Conservation (phyloP, 2,797 vertebrate species). For the Salmo trutta region DNA sequence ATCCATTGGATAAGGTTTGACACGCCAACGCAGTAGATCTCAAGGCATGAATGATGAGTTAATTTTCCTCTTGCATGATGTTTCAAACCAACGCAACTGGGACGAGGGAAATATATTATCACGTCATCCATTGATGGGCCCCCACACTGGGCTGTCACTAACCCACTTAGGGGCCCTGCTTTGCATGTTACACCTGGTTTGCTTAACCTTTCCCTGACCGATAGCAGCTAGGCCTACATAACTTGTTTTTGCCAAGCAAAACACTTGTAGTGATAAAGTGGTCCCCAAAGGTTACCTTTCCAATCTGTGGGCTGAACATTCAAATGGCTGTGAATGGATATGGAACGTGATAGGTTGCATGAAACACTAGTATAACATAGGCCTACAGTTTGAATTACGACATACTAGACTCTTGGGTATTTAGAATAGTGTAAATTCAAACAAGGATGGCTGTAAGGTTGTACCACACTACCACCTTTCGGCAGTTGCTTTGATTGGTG, state of each 20-base stretch:
- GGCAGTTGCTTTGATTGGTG: neutral
- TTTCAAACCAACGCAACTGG: too few species aligned
- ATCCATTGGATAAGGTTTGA: neutral
- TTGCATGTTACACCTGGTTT: constrained; percentile 39
- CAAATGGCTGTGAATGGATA: neutral
- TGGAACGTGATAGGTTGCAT: neutral
- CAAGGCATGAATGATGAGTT: neutral
- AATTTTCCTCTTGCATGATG: neutral
- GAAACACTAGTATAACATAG: neutral
- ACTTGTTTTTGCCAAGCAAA: constrained; percentile 24
- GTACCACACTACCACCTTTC: too few species aligned
- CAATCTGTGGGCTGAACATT: neutral
- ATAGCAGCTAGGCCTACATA: constrained; percentile 4
- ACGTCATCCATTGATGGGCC: neutral
- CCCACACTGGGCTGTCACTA: neutral
- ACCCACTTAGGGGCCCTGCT: constrained; percentile 2
- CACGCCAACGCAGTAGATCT: neutral
- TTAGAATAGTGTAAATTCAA: neutral
- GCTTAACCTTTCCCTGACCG: constrained; percentile 39
- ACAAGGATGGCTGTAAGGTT: too few species aligned
- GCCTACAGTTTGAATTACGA: neutral
- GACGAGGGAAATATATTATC: neutral
- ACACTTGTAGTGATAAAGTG: neutral
- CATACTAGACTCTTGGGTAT: neutral
- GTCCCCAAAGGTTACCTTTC: constrained; percentile 36